These are phyloP conservation scores for Magallana nippona DNA, from an alignment of 2,888 invertebrate genomes.

Conservation along the genomic window DNA sequence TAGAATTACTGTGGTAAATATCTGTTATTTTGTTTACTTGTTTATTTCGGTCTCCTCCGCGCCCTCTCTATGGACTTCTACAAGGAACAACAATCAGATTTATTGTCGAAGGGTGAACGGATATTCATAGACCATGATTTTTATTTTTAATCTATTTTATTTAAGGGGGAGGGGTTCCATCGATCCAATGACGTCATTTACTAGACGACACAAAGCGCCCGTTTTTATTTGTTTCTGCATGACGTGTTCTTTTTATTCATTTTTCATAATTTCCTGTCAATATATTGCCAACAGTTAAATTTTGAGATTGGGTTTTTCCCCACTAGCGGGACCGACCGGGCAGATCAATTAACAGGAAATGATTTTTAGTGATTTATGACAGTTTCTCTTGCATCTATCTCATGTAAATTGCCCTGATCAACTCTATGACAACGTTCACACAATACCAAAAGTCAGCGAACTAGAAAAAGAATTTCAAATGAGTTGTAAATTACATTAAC, in stretches of 20 bases:
- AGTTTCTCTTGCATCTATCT: neutral
- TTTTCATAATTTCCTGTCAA: slow-evolving; percentile 29
- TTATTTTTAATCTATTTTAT: no score
- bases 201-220: neutral
- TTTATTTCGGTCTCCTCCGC: no score
- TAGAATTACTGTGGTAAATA: no score
- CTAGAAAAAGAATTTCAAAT: no score
- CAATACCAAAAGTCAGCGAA: neutral
- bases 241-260: neutral
- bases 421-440: neutral
- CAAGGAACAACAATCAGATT: no score
- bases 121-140: no score
- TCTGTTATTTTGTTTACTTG: no score
- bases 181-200: neutral
- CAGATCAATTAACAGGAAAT: neutral
- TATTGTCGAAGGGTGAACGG: no score
- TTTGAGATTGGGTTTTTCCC: neutral
- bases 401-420: neutral
- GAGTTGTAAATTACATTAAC: no score
- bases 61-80: no score
- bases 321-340: neutral
- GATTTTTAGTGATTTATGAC: neutral
- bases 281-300: slow-evolving; percentile 9
- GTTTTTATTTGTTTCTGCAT: neutral
- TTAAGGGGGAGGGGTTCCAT: no score